Percentiles rank a stretch among this genome's conserved stretches.
phyloP scores from a whole-genome alignment of 2,113 vertebrate species.

The Python bivittatus region DNA sequence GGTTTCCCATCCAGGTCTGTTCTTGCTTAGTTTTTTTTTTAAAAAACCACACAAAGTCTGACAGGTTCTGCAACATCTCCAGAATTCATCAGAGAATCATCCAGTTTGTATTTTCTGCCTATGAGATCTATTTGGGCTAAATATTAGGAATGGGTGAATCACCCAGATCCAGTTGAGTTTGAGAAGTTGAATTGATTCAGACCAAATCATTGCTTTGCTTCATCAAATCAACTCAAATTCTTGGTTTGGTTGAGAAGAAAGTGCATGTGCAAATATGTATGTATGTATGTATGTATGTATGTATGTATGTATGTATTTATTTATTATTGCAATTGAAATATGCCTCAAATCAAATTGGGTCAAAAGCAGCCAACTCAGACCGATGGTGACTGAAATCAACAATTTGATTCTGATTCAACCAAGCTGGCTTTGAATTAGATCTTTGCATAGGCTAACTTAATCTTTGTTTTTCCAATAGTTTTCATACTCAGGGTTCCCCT shows the following conservation, averaged over 20 bases:
- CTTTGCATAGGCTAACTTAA: not conserved
- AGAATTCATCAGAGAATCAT: not conserved
- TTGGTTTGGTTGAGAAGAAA: not conserved
- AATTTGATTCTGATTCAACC: not conserved
- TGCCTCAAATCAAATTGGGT: not conserved
- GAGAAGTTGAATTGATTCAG: not conserved
- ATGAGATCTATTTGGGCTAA: not conserved
- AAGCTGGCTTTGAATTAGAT: not conserved
- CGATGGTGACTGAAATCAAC: not conserved
- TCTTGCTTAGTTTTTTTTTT: not conserved
- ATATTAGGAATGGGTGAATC: not conserved
- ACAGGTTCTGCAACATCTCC: not conserved
- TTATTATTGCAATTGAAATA: not conserved
- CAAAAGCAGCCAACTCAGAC: not conserved
- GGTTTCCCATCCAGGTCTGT: not conserved
- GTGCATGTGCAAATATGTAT: not conserved
- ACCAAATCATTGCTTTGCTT: not conserved
- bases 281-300: not conserved
- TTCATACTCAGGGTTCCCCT: not conserved
- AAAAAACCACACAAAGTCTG: no score
- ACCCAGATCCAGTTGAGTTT: not conserved
- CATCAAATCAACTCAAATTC: not conserved
- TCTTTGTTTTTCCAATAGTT: not conserved
- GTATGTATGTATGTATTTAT: not conserved
- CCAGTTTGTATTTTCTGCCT: not conserved